phyloP scores from a whole-genome alignment of 2,888 invertebrate genomes.

The Troglohyphantes excavatus region DNA sequence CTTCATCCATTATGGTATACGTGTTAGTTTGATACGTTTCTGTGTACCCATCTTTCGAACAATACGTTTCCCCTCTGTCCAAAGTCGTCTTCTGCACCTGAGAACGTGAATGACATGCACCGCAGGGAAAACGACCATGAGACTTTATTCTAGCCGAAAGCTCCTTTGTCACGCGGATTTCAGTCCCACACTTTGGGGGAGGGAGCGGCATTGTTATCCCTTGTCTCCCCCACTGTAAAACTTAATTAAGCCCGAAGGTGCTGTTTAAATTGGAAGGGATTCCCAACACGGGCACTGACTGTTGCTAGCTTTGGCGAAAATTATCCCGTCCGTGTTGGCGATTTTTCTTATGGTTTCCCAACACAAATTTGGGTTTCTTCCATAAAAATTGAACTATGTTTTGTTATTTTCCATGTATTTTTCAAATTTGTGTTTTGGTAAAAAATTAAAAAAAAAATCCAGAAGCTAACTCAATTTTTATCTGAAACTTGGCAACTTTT shows the following conservation, averaged over 20 bases:
- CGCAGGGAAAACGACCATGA: neutral
- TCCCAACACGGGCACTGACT: neutral
- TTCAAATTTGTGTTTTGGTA: no score
- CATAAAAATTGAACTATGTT: no score
- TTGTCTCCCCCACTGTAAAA: conserved; percentile 2
- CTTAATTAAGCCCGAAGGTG: conserved; percentile 48
- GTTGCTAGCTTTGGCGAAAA: neutral
- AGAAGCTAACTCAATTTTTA: no score
- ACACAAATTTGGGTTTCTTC: no score
- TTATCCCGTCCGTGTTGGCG: no score
- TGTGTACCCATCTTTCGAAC: neutral
- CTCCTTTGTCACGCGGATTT: conserved; percentile 22
- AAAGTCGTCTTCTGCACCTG: neutral
- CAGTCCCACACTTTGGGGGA: neutral
- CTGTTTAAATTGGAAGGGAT: conserved; percentile 16
- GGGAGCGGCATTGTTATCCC: neutral
- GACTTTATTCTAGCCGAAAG: neutral
- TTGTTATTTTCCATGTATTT: no score
- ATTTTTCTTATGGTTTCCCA: no score
- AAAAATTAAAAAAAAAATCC: no score
- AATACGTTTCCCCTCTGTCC: neutral
- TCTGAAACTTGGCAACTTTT: no score
- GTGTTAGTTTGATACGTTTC: no score
- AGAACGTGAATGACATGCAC: neutral
- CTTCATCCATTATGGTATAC: no score